These are phyloP conservation scores for Genyomyrus donnyi DNA, from an alignment of 2,113 vertebrate species.

Conservation along the genomic window DNA sequence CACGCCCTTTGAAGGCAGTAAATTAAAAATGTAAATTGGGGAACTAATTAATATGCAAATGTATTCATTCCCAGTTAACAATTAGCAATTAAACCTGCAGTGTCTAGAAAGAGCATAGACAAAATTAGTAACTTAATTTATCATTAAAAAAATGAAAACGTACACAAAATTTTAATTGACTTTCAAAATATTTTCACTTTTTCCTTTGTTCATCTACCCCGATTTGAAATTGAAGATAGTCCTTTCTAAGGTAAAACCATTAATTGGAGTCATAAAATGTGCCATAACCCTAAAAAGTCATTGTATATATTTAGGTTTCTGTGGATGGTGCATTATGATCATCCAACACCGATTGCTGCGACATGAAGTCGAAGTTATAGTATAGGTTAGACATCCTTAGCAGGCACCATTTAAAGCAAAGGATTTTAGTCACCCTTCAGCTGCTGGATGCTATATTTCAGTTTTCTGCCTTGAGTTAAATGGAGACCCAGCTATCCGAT, in stretches of 20 bases:
- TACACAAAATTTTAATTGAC: constrained; percentile 93
- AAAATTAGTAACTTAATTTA: constrained; percentile 99
- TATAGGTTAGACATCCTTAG: neutral
- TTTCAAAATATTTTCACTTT: constrained; percentile 77
- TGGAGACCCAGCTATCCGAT: neutral
- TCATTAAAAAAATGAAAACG: constrained; percentile 94
- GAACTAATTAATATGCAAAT: constrained; percentile 99
- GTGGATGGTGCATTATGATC: neutral
- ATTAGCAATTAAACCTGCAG: constrained; percentile 99
- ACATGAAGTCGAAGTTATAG: neutral
- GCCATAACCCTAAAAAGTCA: constrained; percentile 34
- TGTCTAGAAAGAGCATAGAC: constrained; percentile 98
- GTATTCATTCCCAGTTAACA: constrained; percentile 99
- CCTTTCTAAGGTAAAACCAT: constrained; percentile 41
- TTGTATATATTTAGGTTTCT: constrained; percentile 5
- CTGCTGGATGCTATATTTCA: neutral
- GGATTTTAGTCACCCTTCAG: neutral
- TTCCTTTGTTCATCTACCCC: constrained; percentile 51
- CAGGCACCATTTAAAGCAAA: neutral
- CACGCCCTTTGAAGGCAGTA: constrained; percentile 96
- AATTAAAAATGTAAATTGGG: constrained; percentile 98
- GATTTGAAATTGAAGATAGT: constrained; percentile 35
- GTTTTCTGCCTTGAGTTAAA: neutral
- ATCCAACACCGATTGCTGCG: neutral
- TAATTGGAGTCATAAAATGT: constrained; percentile 46